Base-by-base conservation (phyloP, 2,888 invertebrate species). In the Mystacides longicornis region DNA sequence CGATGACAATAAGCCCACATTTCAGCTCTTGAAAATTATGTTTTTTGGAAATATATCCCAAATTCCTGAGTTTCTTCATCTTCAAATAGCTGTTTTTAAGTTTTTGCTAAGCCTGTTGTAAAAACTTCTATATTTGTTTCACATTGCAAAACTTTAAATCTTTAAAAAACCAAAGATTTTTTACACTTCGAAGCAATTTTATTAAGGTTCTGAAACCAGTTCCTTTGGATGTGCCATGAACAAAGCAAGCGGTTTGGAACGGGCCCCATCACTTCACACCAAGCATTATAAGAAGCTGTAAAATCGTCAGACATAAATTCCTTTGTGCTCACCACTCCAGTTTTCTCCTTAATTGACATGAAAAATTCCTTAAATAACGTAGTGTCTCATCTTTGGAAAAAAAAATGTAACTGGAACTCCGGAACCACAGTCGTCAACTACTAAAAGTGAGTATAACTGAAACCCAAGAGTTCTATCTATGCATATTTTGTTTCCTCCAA, bases 401-500 rank as follows among this genome's bases (percentile, higher is more conserved):
- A 7, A 31, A 31, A 31, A 31, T 14, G 31, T 14, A 31, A 31
- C 31, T 31, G 31, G 31, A 31, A 31, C 31, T 31, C 31, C 31
- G 14, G 31, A 31, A 31, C 31, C 31, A 31, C 14, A 31, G 31
- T 31, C 14, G 31, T 31, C 31, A 31, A 31, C 31, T 14, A 31
- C 31, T 31, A 9, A 27, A n/a, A 58, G 21, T 23, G 51, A 53
- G 49, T 53, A 53, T 33, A 60, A 42, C 18, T 56, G 51, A 48
- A 60, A 53, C 45, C 48, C 54, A 52, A 51, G 31, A 31, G 37
- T 22, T 54, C 53, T 23, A 52, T 27, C 16, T n/a, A 57, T 57
- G 51, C 56, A 57, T 27, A 57, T 57, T 47, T 56, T 57, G 14
- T 52, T 48, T 2, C 51, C 56, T 31, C 31, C 31, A 52, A 55